Conservation (phyloP, 2,797 vertebrate genomes). For the Acipenser ruthenus region DNA sequence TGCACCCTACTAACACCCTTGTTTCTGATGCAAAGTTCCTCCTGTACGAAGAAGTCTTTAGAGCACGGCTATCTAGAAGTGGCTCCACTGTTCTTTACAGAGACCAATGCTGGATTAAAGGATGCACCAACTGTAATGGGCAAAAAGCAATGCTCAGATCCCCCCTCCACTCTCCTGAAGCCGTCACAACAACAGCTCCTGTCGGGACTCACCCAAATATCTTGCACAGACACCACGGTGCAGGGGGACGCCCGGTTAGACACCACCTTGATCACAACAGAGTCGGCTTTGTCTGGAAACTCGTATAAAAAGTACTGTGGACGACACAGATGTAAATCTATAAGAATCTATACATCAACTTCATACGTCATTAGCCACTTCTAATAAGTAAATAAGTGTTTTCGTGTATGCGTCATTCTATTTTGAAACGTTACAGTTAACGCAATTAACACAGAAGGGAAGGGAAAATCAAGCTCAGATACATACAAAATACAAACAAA, state of each 20-base stretch:
- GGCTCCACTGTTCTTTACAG: background rate
- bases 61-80: background rate
- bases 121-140: no score
- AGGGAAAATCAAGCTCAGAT: slow-evolving; percentile 4
- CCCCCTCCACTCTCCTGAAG: no score
- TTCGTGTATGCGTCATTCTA: background rate
- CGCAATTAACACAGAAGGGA: background rate
- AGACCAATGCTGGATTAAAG: no score
- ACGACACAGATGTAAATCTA: slow-evolving; percentile 25
- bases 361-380: no score
- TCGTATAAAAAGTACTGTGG: slow-evolving; percentile 64
- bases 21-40: background rate
- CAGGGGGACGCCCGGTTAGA: slow-evolving; percentile 52
- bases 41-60: background rate
- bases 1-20: background rate
- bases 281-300: slow-evolving; percentile 59
- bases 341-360: no score
- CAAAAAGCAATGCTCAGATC: no score
- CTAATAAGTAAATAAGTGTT: no score
- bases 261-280: slow-evolving; percentile 58
- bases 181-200: background rate
- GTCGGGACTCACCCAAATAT: slow-evolving; percentile 56
- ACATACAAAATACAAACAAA: background rate
- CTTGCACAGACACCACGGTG: slow-evolving; percentile 64
- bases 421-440: background rate